A percentile compares a stretch with the other conserved stretches of the same genome.
Evolutionary conservation across 1,140 invertebrate genomes (phyloP).

Genomic region (Harlomillsia oculata): DNA sequence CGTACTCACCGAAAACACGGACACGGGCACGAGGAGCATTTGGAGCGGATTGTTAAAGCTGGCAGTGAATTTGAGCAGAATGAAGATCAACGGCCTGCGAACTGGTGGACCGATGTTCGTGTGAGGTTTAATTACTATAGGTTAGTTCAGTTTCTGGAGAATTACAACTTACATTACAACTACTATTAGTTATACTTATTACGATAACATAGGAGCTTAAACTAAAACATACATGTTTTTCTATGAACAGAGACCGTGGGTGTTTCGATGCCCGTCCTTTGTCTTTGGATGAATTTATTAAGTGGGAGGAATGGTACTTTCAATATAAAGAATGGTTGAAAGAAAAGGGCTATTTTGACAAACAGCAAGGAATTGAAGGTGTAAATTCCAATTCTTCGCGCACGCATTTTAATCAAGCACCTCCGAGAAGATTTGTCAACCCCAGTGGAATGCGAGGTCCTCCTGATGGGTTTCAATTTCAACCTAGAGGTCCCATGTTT

Average conservation of each 20-base stretch:
- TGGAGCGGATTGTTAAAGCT: constrained; percentile 27
- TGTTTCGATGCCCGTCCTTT: constrained; percentile 58
- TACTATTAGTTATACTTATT: background rate
- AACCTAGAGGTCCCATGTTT: too few species aligned
- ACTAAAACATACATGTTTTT: background rate
- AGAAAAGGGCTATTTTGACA: constrained; percentile 46
- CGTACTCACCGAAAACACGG: too few species aligned
- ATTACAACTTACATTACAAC: background rate
- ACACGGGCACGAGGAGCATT: constrained; percentile 25
- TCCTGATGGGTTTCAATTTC: too few species aligned
- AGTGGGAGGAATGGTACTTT: constrained; percentile 91
- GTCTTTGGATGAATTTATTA: constrained; percentile 69
- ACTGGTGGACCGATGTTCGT: constrained; percentile 77
- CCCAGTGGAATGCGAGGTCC: too few species aligned
- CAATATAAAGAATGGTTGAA: constrained; percentile 84
- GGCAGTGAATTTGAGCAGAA: too few species aligned
- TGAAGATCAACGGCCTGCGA: too few species aligned
- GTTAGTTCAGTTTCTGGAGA: constrained; percentile 14
- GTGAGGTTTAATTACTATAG: constrained; percentile 74
- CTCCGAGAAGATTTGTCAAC: too few species aligned
- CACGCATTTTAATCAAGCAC: too few species aligned
- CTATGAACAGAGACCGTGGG: constrained; percentile 54
- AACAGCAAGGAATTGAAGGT: too few species aligned
- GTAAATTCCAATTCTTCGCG: too few species aligned
- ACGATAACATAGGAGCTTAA: background rate